Conservation (phyloP, 2,797 vertebrate genomes). For the Bucorvus abyssinicus region DNA sequence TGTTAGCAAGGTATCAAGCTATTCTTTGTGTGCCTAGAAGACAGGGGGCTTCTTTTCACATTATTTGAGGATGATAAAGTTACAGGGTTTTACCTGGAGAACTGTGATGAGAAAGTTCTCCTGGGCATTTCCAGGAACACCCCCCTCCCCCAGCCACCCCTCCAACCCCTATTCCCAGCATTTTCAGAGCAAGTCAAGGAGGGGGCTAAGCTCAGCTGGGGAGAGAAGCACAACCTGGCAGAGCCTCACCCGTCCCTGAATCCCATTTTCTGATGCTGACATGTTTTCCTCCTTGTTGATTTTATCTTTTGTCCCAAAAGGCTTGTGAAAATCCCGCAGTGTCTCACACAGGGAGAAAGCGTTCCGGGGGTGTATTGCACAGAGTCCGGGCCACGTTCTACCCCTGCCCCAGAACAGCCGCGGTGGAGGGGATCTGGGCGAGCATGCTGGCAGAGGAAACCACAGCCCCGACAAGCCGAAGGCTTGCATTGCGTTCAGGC, state of each 20-base stretch:
- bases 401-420: neutral
- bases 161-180: neutral
- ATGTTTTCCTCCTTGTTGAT: neutral
- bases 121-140: conserved; percentile 5
- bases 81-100: conserved; percentile 59
- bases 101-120: neutral
- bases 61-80: conserved; percentile 54
- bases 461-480: neutral
- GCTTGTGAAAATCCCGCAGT: neutral
- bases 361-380: fast-evolving
- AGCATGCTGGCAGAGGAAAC: neutral
- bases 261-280: neutral
- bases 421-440: neutral
- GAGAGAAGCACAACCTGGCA: neutral
- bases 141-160: neutral
- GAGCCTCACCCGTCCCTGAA: neutral
- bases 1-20: conserved; percentile 64
- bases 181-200: neutral
- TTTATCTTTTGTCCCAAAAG: neutral
- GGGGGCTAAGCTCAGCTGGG: neutral
- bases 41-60: conserved; percentile 38
- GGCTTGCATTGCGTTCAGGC: fast-evolving
- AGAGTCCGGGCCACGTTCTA: fast-evolving
- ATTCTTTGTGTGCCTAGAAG: conserved; percentile 62
- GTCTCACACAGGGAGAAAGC: neutral